Base-by-base conservation (phyloP, 23 tunicate species). In the Diplosoma virens region DNA sequence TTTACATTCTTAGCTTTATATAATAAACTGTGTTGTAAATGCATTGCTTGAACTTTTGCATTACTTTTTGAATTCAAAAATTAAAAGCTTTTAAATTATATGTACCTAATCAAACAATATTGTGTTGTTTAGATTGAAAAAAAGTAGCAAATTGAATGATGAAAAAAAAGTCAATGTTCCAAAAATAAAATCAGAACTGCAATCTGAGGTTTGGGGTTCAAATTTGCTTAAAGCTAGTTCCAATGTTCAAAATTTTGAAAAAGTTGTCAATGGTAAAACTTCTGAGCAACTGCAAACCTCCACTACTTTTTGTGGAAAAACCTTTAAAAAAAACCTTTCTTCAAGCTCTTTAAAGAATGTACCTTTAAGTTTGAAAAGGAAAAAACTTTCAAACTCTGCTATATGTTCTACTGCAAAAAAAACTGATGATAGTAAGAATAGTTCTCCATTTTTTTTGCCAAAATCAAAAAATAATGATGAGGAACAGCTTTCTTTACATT, bases 191-290 rank as follows among this genome's bases (percentile, higher is more conserved):
- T 9, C 50, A 7, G 50, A 9, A 41, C 9, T 7, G 50, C 20
- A 25, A 5, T 24, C 29, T 4, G 14, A 33, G 9, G 93, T 86
- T 48, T 86, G 93, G 93, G 93, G 93, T 0, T 25, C 25, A 1
- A 69, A 60, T 41, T 80, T 86, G 71, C 71, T 86, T 14, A 86
- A 80, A 55, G 78, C 70, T 14, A 79, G 79, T 32, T 25, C 64
- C 0, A 33, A 35, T 6, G 45, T 47, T 32, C n/a, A 28, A 59
- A 32, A 32, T 50, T 21, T 46, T 22, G 79, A 68, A 37, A 59
- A 78, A 34, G 68, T 4, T 3, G 33, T 20, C 3, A 45, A 47
- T 5, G 18, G 45, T 34, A 75, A 34, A 14, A 29, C 25, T 11
- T 29, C 36, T 37, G 55, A 83, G 41, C 55, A 74, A 46, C 32